Conservation (phyloP, 2,113 vertebrate genomes). For the Esox niger region DNA sequence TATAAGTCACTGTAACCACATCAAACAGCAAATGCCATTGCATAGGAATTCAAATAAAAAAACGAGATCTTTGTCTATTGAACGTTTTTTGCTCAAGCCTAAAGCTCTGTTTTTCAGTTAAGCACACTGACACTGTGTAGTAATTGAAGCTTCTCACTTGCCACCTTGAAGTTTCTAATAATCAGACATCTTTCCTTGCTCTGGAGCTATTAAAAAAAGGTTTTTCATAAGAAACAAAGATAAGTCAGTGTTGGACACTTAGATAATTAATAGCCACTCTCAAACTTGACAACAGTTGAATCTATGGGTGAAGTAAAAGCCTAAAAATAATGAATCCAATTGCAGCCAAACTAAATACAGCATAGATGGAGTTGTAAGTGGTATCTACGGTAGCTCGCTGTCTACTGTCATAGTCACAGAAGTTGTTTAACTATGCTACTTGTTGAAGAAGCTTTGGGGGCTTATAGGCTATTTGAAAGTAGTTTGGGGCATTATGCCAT, state of each 20-base stretch:
- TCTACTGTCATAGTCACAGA: too few relatives aligned
- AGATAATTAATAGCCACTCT: constrained; percentile 74
- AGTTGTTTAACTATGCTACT: not conserved
- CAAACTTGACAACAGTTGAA: constrained; percentile 73
- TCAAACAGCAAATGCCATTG: too few relatives aligned
- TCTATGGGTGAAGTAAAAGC: constrained; percentile 64
- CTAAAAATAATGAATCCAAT: too few relatives aligned
- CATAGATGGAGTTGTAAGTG: too few relatives aligned
- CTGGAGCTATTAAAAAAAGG: constrained; percentile 70
- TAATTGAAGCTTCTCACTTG: constrained; percentile 49
- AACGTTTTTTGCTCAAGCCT: not conserved
- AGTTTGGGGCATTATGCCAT: not conserved
- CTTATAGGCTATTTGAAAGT: not conserved
- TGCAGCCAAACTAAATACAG: too few relatives aligned
- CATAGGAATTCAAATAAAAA: too few relatives aligned
- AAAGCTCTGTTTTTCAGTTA: constrained; percentile 24
- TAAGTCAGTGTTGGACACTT: constrained; percentile 63
- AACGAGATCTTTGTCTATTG: too few relatives aligned
- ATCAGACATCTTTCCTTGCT: constrained; percentile 59
- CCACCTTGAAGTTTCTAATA: constrained; percentile 51
- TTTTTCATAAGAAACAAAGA: constrained; percentile 62
- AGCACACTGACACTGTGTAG: constrained; percentile 45
- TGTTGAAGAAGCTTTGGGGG: not conserved
- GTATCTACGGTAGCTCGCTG: too few relatives aligned
- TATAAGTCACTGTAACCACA: too few relatives aligned